These are phyloP conservation scores for Aphelocoma californica DNA, from an alignment of 2,797 vertebrate genomes.

Conservation along the genomic window DNA sequence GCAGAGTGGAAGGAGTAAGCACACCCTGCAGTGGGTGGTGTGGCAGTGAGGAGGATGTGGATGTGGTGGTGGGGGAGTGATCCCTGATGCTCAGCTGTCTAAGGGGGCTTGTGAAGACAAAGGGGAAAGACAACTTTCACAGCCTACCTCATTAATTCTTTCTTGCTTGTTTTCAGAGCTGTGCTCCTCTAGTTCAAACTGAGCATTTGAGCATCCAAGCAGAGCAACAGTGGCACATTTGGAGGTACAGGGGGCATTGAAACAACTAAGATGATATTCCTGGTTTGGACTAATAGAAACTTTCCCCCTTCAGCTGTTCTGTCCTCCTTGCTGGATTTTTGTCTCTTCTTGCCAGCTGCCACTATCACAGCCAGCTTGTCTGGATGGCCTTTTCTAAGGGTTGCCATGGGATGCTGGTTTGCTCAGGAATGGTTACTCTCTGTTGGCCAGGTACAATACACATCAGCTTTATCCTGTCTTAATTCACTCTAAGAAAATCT, in stretches of 20 bases:
- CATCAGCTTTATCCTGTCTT: background rate
- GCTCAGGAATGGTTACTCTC: background rate
- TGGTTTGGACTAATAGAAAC: background rate
- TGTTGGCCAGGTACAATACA: background rate
- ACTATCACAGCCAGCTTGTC: background rate
- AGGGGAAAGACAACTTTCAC: background rate
- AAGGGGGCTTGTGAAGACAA: background rate
- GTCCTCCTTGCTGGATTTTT: background rate
- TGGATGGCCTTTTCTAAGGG: background rate
- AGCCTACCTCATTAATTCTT: no score
- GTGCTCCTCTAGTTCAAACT: background rate
- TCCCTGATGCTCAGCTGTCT: background rate
- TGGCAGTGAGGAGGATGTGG: background rate
- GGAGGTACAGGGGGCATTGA: background rate
- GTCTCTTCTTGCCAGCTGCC: background rate
- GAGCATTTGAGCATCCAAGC: background rate
- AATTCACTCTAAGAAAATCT: background rate
- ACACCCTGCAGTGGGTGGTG: accelerated
- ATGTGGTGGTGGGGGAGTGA: background rate
- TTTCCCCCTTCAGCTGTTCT: background rate
- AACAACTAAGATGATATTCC: background rate
- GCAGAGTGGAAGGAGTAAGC: background rate
- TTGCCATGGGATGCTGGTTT: background rate
- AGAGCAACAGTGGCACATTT: background rate
- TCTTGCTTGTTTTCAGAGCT: background rate